Base-by-base conservation (phyloP, 2,888 invertebrate genomes). In the Brachycybe producta region DNA sequence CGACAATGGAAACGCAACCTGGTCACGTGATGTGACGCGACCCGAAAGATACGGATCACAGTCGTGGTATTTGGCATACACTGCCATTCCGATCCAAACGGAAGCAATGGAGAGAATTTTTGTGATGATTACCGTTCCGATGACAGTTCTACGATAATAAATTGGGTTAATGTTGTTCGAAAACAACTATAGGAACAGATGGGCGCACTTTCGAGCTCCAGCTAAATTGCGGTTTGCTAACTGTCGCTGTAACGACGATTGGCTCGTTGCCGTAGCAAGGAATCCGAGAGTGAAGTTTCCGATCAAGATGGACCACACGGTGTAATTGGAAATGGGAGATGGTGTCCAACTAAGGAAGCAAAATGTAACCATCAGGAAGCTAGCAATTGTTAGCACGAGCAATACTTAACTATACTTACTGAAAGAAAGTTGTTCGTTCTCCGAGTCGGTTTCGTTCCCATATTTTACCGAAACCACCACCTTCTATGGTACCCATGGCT, bases 31-130 rank as follows among this genome's bases (percentile, higher is more conserved):
- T n/a, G 28, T n/a, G 4, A 49, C 15, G 5, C 23, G 21, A 5
- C 42, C 42, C n/a, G 28, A 17, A 21, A 42, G 42, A 13, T 28
- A 19, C 23, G 49, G 49, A 24, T 49, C 49, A 19, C 49, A 49
- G 7, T 28, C 24, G 23, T 41, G 27, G 26, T 49, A 49, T 24
- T 26, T 27, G 15, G 49, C 41, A 17, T 49, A 49, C 7, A 43
- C 27, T 5, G 32, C 40, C 42, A 49, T 27, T 5, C 49, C 49
- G n/a, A 47, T 38, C 47, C 47, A 47, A 47, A 5, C 21, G 19
- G 38, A 35, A 11, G 17, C 2, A 11, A 19, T n/a, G 5, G 38
- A 35, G 7, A 19, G 24, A 5, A 47, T 26, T 13, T 24, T 17
- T 38, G 38, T 47, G 3, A 47, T 11, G 15, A 47, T 24, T 19